A percentile compares a stretch with the other conserved stretches of the same genome.
Evolutionary conservation across 2,113 vertebrate species (phyloP).

Genomic region (Thunnus thynnus): DNA sequence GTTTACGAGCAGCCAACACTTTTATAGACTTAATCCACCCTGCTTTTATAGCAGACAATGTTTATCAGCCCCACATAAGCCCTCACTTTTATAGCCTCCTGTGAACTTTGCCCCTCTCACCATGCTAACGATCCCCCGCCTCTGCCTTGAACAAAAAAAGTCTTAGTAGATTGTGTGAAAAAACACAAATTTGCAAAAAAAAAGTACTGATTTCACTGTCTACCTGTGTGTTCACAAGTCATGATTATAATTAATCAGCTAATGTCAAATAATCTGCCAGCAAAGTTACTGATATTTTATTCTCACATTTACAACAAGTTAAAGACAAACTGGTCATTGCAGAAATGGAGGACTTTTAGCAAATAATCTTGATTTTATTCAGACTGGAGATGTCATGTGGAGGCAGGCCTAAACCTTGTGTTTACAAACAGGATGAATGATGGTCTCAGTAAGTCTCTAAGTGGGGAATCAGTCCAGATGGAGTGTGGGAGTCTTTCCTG

Average conservation of each 20-base stretch:
- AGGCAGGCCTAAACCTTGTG: not conserved
- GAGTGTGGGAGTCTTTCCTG: slow-evolving; percentile 49
- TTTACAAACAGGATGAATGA: slow-evolving; percentile 49
- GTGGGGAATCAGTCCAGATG: slow-evolving; percentile 20
- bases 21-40: slow-evolving; percentile 76
- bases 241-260: not conserved
- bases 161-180: slow-evolving; percentile 10
- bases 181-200: not conserved
- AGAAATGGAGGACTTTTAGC: not conserved
- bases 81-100: slow-evolving; percentile 74
- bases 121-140: not conserved
- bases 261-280: not conserved
- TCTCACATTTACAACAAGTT: not conserved
- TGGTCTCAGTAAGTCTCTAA: not conserved
- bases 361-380: not conserved
- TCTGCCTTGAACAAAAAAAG: not conserved
- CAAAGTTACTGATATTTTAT: not conserved
- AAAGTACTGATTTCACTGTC: not conserved
- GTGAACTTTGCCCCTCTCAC: slow-evolving; percentile 78
- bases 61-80: slow-evolving; percentile 76
- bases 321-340: not conserved
- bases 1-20: slow-evolving; percentile 53
- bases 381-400: not conserved
- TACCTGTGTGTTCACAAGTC: not conserved
- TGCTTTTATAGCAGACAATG: slow-evolving; percentile 79